A percentile compares a stretch with the other conserved stretches of the same genome.
Evolutionary conservation across 2,888 invertebrate species (phyloP).

Genomic region (Pteria penguin): DNA sequence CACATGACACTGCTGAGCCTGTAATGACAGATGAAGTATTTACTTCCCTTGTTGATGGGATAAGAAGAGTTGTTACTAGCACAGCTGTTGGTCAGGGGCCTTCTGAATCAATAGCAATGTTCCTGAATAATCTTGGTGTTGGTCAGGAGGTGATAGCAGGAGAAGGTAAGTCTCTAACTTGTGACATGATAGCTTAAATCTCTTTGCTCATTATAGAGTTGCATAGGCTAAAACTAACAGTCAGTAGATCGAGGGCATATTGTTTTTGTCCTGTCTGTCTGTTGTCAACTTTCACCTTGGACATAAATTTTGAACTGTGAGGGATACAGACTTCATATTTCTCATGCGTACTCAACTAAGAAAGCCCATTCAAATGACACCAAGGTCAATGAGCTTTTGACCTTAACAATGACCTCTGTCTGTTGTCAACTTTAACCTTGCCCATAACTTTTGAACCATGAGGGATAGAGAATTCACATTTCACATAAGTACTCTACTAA

Average conservation of each 20-base stretch:
- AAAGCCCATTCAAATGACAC: too few species aligned
- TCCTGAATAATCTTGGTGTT: conserved; percentile 66
- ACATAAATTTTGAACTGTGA: too few species aligned
- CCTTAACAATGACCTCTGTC: background rate
- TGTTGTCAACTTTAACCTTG: too few species aligned
- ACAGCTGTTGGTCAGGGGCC: conserved; percentile 69
- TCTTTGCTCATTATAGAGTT: background rate
- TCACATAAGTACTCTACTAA: too few species aligned
- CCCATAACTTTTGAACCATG: too few species aligned
- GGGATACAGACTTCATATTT: too few species aligned
- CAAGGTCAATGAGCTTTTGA: background rate
- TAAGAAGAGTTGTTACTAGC: conserved; percentile 66
- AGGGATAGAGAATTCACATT: too few species aligned
- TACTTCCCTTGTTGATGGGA: conserved; percentile 70
- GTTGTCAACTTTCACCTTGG: too few species aligned
- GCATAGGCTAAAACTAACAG: background rate
- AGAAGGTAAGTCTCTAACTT: conserved; percentile 62
- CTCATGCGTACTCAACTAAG: too few species aligned
- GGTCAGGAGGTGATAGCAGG: conserved; percentile 64
- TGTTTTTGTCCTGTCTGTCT: too few species aligned
- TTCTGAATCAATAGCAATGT: conserved; percentile 66
- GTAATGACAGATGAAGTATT: conserved; percentile 71
- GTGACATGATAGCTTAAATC: too few species aligned
- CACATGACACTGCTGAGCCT: conserved; percentile 81
- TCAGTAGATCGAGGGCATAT: too few species aligned